Evolutionary conservation across 2,888 invertebrate species (phyloP).

Genomic region (Metalampra italica): DNA sequence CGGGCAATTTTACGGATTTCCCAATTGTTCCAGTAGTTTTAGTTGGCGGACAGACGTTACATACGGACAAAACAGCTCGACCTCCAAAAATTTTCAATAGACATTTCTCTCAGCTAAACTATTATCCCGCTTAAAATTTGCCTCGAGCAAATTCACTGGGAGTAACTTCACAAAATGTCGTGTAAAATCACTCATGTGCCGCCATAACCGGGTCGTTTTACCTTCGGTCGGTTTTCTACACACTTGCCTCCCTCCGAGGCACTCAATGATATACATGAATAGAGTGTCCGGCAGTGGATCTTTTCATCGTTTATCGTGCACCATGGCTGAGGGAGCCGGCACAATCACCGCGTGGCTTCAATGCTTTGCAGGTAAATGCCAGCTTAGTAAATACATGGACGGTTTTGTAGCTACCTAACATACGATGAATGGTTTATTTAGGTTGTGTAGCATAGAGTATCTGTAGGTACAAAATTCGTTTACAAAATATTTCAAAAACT

Average conservation of each 20-base stretch:
- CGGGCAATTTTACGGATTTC: no score
- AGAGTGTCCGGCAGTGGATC: conserved; percentile 61
- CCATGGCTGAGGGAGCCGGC: conserved; percentile 45
- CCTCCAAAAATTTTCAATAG: no score
- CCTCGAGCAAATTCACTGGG: no score
- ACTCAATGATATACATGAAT: conserved; percentile 66
- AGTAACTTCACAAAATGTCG: background rate
- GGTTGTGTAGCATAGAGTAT: no score
- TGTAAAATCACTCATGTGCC: background rate
- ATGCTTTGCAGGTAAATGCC: conserved; percentile 43
- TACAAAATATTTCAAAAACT: no score
- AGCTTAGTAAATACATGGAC: background rate
- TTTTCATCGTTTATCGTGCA: conserved; percentile 62
- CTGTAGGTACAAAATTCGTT: no score
- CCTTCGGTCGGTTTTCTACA: conserved; percentile 51
- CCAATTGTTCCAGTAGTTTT: no score
- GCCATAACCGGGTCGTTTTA: background rate
- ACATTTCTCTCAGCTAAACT: background rate
- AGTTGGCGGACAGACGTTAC: no score
- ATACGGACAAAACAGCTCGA: no score
- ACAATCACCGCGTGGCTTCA: conserved; percentile 47
- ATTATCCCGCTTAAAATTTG: background rate
- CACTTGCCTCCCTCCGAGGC: conserved; percentile 37
- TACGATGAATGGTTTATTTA: no score
- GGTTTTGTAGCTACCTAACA: no score